Evolutionary conservation across 2,113 vertebrate genomes (phyloP).

Genomic region (Tragelaphus scriptus): DNA sequence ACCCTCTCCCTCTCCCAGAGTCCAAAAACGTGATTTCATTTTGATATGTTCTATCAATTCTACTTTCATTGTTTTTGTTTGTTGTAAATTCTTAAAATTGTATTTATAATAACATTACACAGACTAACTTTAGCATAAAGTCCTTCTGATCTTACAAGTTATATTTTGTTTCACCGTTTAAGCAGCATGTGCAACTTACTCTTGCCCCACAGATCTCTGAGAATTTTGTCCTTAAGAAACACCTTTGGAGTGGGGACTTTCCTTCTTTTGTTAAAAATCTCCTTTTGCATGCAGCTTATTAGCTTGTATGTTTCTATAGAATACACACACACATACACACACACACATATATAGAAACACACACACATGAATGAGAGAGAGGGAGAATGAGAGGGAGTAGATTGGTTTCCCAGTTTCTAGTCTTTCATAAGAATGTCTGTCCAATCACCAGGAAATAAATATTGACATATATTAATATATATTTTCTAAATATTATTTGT

Average conservation of each 20-base stretch:
- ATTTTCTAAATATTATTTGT: neutral
- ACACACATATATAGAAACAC: neutral
- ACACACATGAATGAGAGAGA: neutral
- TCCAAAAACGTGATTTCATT: neutral
- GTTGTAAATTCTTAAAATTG: neutral
- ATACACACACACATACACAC: neutral
- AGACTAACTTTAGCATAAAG: neutral
- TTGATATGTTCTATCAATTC: neutral
- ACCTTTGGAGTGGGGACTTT: neutral
- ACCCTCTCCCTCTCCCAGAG: too few species aligned
- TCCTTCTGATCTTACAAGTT: neutral
- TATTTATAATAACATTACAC: neutral
- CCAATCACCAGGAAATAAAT: neutral
- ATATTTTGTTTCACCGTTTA: neutral
- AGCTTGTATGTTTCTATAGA: neutral
- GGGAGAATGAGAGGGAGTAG: neutral
- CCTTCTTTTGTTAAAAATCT: neutral
- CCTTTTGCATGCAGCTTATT: neutral
- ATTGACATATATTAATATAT: neutral
- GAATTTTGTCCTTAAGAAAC: neutral
- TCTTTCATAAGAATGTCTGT: neutral
- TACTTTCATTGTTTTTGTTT: neutral
- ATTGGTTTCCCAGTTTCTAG: neutral
- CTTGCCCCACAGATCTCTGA: neutral
- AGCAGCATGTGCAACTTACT: neutral